Evolutionary conservation across 1,140 invertebrate species (phyloP).

Genomic region (Calycopis cecrops): DNA sequence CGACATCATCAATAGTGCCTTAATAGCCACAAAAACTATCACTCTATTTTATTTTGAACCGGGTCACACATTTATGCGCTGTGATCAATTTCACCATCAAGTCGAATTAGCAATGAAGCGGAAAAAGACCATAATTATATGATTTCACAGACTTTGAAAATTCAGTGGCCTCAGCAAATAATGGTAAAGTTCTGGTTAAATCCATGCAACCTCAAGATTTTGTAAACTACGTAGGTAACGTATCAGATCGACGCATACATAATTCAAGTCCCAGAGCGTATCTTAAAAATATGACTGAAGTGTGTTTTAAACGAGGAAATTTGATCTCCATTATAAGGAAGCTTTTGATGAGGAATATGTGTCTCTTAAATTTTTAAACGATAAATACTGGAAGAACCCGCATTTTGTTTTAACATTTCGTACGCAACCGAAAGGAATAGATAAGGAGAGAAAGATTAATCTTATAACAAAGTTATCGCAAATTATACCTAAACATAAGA

Average conservation of each 20-base stretch:
- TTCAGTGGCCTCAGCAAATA: conserved; percentile 6
- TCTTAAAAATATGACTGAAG: conserved; percentile 1
- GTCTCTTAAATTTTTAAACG: conserved; percentile 10
- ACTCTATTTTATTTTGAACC: conserved; percentile 2
- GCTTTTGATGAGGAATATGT: conserved; percentile 3
- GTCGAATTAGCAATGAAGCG: too few relatives aligned
- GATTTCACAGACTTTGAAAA: conserved; percentile 8
- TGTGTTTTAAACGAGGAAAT: conserved; percentile 5
- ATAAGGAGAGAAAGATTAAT: too few relatives aligned
- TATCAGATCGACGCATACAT: too few relatives aligned
- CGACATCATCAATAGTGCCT: conserved; percentile 2
- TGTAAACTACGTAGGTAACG: too few relatives aligned
- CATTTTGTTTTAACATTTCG: too few relatives aligned
- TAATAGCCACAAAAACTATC: conserved; percentile 5
- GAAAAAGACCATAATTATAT: conserved; percentile 4
- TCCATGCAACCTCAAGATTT: too few relatives aligned
- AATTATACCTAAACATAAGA: conserved; percentile 7
- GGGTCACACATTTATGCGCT: too few relatives aligned
- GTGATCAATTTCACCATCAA: too few relatives aligned
- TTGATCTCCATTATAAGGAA: conserved; percentile 9
- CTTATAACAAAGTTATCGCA: conserved; percentile 4
- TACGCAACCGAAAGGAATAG: too few relatives aligned
- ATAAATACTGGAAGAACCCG: not conserved
- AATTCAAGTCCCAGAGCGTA: too few relatives aligned
- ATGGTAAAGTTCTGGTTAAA: conserved; percentile 5